Evolutionary conservation across 2,797 vertebrate genomes (phyloP).

Genomic region (Hyperoplus immaculatus): DNA sequence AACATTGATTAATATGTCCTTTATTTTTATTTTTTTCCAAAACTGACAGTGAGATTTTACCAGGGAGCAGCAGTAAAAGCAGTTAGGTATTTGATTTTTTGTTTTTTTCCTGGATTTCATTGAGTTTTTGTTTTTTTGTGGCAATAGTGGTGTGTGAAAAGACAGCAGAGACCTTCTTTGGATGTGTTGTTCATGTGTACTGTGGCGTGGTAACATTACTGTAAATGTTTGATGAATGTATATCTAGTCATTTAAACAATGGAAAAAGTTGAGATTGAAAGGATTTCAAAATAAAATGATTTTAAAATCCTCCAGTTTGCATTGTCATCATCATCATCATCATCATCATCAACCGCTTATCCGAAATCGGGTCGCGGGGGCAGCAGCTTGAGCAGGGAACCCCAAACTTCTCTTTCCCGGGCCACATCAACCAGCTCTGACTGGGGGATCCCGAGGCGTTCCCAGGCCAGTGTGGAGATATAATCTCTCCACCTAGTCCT

Average conservation of each 20-base stretch:
- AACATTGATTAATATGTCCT: conserved; percentile 43
- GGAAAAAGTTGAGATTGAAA: conserved; percentile 79
- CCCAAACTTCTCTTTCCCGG: too few species aligned
- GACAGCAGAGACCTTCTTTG: conserved; percentile 59
- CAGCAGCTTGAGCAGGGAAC: too few species aligned
- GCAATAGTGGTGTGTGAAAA: conserved; percentile 65
- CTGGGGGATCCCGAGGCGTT: too few species aligned
- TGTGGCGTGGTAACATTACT: conserved; percentile 82
- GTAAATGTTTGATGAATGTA: conserved; percentile 86
- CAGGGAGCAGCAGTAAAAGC: conserved; percentile 65
- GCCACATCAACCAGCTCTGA: too few species aligned
- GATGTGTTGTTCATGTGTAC: conserved; percentile 77
- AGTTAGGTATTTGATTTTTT: conserved; percentile 55
- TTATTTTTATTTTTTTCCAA: conserved; percentile 40
- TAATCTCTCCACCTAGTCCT: too few species aligned
- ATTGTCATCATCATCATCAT: too few species aligned
- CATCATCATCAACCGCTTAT: too few species aligned
- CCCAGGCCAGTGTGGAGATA: too few species aligned
- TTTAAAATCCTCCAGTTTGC: conserved; percentile 54
- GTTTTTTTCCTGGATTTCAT: conserved; percentile 49
- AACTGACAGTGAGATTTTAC: conserved; percentile 42
- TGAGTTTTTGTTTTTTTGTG: conserved; percentile 69
- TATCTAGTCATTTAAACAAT: conserved; percentile 82
- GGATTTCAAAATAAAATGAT: conserved; percentile 84
- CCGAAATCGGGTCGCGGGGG: too few species aligned